Evolutionary conservation across 2,113 vertebrate genomes (phyloP).

Genomic region (Neolamprologus longior): DNA sequence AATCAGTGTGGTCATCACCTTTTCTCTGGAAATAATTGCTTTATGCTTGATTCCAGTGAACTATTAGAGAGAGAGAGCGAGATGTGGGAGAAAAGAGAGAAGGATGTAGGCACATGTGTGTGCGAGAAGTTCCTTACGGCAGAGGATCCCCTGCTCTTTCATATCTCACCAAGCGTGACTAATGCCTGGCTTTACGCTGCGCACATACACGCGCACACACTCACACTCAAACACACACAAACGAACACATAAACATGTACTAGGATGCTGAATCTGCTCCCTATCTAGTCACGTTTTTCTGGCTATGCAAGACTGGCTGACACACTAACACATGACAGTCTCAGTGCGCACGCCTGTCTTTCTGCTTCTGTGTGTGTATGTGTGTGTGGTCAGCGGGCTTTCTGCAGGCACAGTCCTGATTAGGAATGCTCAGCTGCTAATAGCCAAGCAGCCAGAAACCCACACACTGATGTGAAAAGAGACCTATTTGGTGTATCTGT

Average conservation of each 20-base stretch:
- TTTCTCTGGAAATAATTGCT: not conserved
- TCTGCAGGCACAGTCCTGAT: conserved; percentile 37
- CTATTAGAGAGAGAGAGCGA: not conserved
- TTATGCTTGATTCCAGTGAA: not conserved
- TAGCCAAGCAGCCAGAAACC: not conserved
- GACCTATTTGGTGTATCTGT: not conserved
- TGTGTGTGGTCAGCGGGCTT: not conserved
- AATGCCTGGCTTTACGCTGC: conserved; percentile 36
- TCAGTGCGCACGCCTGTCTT: not conserved
- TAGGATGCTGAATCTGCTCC: conserved; percentile 52
- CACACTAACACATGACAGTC: conserved; percentile 50
- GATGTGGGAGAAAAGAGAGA: not conserved
- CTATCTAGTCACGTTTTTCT: conserved; percentile 46
- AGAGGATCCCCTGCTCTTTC: conserved; percentile 65
- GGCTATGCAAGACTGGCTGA: conserved; percentile 37
- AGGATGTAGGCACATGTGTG: conserved; percentile 27
- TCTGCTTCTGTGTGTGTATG: not conserved
- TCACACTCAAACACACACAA: not conserved
- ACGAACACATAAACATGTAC: conserved; percentile 4
- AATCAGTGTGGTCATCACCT: conserved; percentile 4
- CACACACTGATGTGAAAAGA: not conserved
- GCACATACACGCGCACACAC: not conserved
- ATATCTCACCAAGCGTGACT: conserved; percentile 62
- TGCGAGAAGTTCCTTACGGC: conserved; percentile 53
- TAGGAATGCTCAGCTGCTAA: not conserved